These are phyloP conservation scores for Epinephelus cyanopodus DNA, from an alignment of 2,113 vertebrate genomes.

Conservation along the genomic window DNA sequence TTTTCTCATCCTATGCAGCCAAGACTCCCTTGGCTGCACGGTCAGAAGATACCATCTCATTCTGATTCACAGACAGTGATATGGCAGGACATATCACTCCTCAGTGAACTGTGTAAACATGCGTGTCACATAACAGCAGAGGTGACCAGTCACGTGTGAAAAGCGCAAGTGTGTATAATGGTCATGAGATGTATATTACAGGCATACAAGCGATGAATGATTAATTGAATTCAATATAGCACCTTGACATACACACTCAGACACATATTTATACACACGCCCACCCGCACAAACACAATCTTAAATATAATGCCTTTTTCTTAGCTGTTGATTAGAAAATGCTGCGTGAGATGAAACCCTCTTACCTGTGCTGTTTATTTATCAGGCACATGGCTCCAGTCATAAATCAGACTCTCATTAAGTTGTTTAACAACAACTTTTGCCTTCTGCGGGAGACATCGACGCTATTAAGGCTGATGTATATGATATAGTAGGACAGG, in stretches of 20 bases:
- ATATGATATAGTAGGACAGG: constrained; percentile 41
- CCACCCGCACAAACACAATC: constrained; percentile 2
- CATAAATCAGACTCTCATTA: constrained; percentile 77
- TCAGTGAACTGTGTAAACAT: not conserved
- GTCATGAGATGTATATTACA: constrained; percentile 9
- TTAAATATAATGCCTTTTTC: constrained; percentile 29
- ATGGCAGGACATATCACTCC: constrained; percentile 17
- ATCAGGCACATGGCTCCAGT: constrained; percentile 45
- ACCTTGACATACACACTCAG: not conserved
- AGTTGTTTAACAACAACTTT: constrained; percentile 68
- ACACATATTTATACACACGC: not conserved
- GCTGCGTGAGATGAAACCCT: constrained; percentile 46
- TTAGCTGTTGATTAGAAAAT: constrained; percentile 59
- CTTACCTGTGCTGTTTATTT: constrained; percentile 64
- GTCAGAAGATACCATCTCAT: constrained; percentile 32
- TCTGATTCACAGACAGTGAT: not conserved
- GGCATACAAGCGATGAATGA: constrained; percentile 31
- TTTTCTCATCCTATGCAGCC: constrained; percentile 15
- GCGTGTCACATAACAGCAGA: not conserved
- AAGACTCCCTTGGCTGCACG: constrained; percentile 14
- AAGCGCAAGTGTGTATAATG: constrained; percentile 12
- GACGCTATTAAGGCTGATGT: constrained; percentile 62
- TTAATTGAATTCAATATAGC: constrained; percentile 26
- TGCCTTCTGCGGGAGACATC: constrained; percentile 60
- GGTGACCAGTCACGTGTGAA: not conserved